Conservation (phyloP, 1,140 invertebrate genomes). For the Musca domestica region DNA sequence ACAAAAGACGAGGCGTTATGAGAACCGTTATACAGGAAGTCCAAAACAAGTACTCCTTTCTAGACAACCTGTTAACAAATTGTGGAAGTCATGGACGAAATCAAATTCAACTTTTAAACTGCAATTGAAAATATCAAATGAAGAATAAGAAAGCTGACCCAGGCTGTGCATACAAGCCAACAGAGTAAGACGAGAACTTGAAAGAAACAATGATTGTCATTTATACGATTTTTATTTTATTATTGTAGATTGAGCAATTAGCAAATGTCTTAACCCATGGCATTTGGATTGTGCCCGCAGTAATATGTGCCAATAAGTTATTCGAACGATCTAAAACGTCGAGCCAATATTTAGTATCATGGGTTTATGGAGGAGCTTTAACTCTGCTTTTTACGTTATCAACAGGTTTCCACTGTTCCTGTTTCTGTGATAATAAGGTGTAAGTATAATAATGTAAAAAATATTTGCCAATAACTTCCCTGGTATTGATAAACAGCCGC, state of each 20-base stretch:
- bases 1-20: slow-evolving; percentile 19
- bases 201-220: too few species aligned
- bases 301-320: slow-evolving; percentile 72
- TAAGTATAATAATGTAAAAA: slow-evolving; percentile 52
- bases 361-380: slow-evolving; percentile 82
- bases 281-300: slow-evolving; percentile 79
- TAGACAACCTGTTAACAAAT: slow-evolving; percentile 42
- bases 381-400: slow-evolving; percentile 85
- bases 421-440: slow-evolving; percentile 73
- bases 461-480: background rate
- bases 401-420: slow-evolving; percentile 87
- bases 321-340: slow-evolving; percentile 68
- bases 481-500: background rate
- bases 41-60: slow-evolving; percentile 45
- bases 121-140: slow-evolving; percentile 49
- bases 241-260: slow-evolving; percentile 74
- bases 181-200: slow-evolving; percentile 55
- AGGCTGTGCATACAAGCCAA: slow-evolving; percentile 60
- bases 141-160: slow-evolving; percentile 59
- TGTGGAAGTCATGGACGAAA: slow-evolving; percentile 47
- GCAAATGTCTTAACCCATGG: slow-evolving; percentile 90
- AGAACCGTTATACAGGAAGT: slow-evolving; percentile 40
- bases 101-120: slow-evolving; percentile 40
- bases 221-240: slow-evolving; percentile 10
- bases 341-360: slow-evolving; percentile 74